Evolutionary conservation across 2,113 vertebrate species (phyloP).

Genomic region (Tragelaphus scriptus): DNA sequence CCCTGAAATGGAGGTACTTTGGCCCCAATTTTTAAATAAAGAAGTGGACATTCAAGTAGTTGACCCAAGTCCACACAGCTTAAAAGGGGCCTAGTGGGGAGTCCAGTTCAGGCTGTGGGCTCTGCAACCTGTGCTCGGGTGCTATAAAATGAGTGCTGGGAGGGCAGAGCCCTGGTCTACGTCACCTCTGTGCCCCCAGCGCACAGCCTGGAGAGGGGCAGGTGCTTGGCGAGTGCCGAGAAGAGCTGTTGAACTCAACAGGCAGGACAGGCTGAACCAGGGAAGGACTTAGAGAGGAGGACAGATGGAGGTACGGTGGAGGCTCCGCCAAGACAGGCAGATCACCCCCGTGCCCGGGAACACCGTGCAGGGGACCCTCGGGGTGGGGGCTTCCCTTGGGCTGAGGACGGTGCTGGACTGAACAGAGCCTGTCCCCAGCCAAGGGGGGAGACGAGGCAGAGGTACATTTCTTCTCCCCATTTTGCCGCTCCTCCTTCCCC

Average conservation of each 20-base stretch:
- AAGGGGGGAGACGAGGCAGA: background rate
- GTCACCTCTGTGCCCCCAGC: background rate
- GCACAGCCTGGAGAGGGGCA: background rate
- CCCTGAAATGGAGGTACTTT: background rate
- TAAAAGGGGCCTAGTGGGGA: background rate
- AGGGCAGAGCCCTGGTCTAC: background rate
- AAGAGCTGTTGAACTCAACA: background rate
- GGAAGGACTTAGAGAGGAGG: background rate
- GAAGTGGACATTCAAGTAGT: background rate
- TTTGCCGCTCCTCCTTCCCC: background rate
- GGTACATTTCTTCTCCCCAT: background rate
- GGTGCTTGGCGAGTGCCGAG: background rate
- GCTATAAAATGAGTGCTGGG: background rate
- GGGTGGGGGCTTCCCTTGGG: background rate
- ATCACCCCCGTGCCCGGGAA: background rate
- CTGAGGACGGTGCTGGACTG: background rate
- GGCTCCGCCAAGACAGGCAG: background rate
- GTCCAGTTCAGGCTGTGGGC: background rate
- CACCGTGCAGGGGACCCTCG: background rate
- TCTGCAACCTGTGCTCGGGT: background rate
- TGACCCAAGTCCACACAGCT: background rate
- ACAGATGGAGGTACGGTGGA: background rate
- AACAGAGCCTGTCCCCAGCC: background rate
- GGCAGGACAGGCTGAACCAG: background rate
- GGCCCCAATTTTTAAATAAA: constrained; percentile 8